A percentile compares a stretch with the other conserved stretches of the same genome.
Conservation (phyloP, 2,888 invertebrate genomes). For the Drosophila parthenogenetica region DNA sequence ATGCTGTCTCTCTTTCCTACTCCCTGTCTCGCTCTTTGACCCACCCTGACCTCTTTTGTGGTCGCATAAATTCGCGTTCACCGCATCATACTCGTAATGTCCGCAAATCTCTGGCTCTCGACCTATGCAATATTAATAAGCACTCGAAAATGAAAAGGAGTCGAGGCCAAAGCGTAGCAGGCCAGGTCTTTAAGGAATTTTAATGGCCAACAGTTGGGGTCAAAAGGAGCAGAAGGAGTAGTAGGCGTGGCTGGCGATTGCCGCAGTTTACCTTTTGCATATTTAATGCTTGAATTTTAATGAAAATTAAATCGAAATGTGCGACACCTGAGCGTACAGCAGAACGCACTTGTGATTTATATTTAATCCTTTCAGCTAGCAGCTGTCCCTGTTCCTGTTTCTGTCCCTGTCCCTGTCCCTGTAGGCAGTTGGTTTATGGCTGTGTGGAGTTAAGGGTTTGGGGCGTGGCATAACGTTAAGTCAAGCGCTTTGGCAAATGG, state of each 20-base stretch:
- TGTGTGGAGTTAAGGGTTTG: background rate
- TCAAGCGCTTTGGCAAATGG: conserved; percentile 57
- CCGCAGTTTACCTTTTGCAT: conserved; percentile 79
- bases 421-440: background rate
- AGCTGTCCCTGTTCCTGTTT: conserved; percentile 13
- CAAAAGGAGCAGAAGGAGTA: conserved; percentile 8
- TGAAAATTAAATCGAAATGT: conserved; percentile 90
- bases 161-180: conserved; percentile 32
- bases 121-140: conserved; percentile 81
- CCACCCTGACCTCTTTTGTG: no score
- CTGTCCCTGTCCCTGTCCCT: background rate
- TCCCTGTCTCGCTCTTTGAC: no score
- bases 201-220: conserved; percentile 66
- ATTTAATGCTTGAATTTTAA: conserved; percentile 82
- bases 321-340: conserved; percentile 67
- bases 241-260: conserved; percentile 20
- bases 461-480: conserved; percentile 15
- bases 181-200: conserved; percentile 79
- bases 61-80: conserved; percentile 76
- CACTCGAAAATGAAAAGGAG: conserved; percentile 82
- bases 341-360: conserved; percentile 64
- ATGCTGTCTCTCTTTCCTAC: background rate
- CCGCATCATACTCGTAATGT: conserved; percentile 73
- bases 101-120: conserved; percentile 72
- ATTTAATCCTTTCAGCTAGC: conserved; percentile 67